Evolutionary conservation across 1,140 invertebrate genomes (phyloP), one percentile per base, ranked within the genome.

Genomic region (Dreissena rostriformis): DNA sequence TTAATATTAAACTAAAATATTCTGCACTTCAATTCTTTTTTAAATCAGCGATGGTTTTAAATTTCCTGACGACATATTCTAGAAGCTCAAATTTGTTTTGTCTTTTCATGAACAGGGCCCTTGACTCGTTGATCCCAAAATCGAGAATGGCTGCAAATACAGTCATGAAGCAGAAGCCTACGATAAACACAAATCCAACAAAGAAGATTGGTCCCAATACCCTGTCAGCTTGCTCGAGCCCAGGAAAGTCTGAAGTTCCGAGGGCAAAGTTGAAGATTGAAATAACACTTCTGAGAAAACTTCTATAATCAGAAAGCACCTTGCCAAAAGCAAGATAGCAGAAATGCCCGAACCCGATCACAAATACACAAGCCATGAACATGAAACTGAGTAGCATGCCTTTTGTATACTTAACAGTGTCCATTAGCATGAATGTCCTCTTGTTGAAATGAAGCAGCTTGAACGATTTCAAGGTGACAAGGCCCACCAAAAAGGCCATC

Each of bases 391-490:
- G 11, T 15, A 90, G 52, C 22, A 28, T 68, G 19, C 67, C n/a
- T 68, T 68, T 86, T n/a, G 82, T 65, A 63, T 65, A 19, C 5
- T 28, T 22, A 14, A 90, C 24, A 22, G 85, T 86, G 12, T 85
- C 70, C 14, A 74, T 29, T 14, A 88, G 28, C 15, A 87, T 63
- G 49, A 71, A 82, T 53, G 85, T 86, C 28, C 80, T 88, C 55
- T 79, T 78, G 76, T 90, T 90, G 67, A 87, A 90, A 55, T 72
- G 73, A 8, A 90, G 74, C 26, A 88, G 67, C 61, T 89, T 90
- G 29, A 88, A 76, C 15, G 86, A 72, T 79, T 90, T 90, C 11
- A 90, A 49, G 52, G 86, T 90, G 5, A 88, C 83, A 15, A 90
- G 24, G 14, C 72, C 63, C 11, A 88, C 82, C 17, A 88, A 57